Evolutionary conservation across 2,113 vertebrate species (phyloP).

Genomic region (Vidua macroura): DNA sequence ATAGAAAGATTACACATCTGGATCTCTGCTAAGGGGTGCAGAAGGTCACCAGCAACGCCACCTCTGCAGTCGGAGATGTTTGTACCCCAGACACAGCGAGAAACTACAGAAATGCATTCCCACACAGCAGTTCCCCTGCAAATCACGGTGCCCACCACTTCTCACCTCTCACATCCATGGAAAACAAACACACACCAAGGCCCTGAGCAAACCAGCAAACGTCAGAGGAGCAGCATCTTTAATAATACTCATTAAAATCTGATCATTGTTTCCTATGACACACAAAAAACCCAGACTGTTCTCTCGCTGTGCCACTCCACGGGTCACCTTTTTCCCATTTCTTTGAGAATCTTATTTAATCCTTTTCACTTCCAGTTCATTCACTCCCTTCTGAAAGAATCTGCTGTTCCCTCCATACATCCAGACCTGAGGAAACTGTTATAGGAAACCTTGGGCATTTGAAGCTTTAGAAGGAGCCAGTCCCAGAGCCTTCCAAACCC

Average conservation of each 20-base stretch:
- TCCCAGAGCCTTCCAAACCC: not conserved
- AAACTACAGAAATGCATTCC: not conserved
- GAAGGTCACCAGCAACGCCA: not conserved
- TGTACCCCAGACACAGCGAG: not conserved
- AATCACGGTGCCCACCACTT: not conserved
- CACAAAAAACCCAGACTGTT: not conserved
- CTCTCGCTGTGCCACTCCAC: not conserved
- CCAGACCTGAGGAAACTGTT: not conserved
- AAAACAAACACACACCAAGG: not conserved
- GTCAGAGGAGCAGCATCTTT: not conserved
- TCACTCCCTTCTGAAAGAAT: not conserved
- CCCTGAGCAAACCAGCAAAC: not conserved
- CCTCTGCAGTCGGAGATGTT: rapidly evolving
- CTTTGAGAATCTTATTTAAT: not conserved
- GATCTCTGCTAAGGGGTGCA: not conserved
- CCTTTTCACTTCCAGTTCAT: not conserved
- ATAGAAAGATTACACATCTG: not conserved
- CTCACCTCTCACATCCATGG: not conserved
- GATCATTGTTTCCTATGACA: not conserved
- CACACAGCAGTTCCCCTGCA: not conserved
- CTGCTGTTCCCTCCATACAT: not conserved
- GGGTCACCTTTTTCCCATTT: not conserved
- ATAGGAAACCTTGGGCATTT: rapidly evolving
- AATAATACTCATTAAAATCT: not conserved
- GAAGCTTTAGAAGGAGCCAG: not conserved